Conservation (phyloP, 2,888 invertebrate genomes). For the Tipula helvola region DNA sequence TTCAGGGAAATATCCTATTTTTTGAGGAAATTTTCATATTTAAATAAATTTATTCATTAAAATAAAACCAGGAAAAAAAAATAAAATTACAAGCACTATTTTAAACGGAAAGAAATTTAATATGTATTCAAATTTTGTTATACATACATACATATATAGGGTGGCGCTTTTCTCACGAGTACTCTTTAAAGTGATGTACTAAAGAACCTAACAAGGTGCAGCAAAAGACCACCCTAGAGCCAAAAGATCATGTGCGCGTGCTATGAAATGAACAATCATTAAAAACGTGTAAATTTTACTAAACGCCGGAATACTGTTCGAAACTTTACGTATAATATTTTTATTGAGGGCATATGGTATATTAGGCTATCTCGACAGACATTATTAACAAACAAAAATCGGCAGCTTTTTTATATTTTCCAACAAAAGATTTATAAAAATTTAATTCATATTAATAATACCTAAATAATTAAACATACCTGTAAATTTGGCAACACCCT, state of each 20-base stretch:
- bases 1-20: background rate
- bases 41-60: background rate
- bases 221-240: no score
- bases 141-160: background rate
- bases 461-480: constrained; percentile 43
- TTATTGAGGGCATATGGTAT: no score
- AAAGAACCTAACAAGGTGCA: no score
- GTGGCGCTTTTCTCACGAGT: no score
- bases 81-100: background rate
- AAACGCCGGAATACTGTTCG: no score
- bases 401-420: background rate
- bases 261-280: no score
- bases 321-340: no score
- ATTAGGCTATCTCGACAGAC: no score
- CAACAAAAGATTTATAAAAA: background rate
- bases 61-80: background rate
- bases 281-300: no score
- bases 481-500: constrained; percentile 76
- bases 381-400: no score
- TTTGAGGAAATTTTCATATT: background rate
- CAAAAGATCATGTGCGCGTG: no score
- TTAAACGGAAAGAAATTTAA: background rate
- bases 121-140: background rate
- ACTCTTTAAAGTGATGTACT: no score
- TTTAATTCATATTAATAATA: background rate